Percentiles rank a stretch among this genome's conserved stretches.
Conservation (phyloP, 53 echinoderm and acorn worm species). For the Holothuria scabra region DNA sequence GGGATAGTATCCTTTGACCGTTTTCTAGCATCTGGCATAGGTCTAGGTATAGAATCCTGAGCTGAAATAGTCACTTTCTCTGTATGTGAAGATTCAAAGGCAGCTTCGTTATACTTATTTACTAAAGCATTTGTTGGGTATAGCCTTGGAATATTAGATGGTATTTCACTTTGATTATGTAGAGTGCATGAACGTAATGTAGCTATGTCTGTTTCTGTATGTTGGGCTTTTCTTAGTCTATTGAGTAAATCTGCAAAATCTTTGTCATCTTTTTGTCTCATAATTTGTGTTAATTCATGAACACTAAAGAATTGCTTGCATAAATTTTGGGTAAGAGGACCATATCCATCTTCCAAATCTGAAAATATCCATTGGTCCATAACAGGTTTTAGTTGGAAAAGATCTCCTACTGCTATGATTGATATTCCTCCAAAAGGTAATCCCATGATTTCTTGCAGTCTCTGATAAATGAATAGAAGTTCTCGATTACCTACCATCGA, state of each 20-base stretch:
- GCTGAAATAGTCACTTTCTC: constrained; percentile 1
- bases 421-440: too few relatives aligned
- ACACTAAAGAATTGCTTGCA: constrained; percentile 13
- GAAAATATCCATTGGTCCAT: too few relatives aligned
- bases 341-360: too few relatives aligned
- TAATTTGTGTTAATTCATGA: background rate
- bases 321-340: too few relatives aligned
- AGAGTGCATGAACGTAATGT: too few relatives aligned
- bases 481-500: too few relatives aligned
- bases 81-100: background rate
- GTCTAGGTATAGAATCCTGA: background rate
- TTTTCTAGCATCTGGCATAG: constrained; percentile 1
- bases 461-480: too few relatives aligned
- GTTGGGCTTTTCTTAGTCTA: constrained; percentile 7
- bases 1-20: background rate
- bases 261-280: constrained; percentile 51
- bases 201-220: constrained; percentile 16
- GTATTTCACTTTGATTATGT: too few relatives aligned
- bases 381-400: too few relatives aligned
- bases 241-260: constrained; percentile 34
- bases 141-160: constrained; percentile 3
- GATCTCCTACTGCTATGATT: too few relatives aligned
- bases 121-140: constrained; percentile 44
- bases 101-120: background rate
- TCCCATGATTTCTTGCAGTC: too few relatives aligned